Base-by-base conservation (phyloP, 2,888 invertebrate species). In the Lypha dubia region DNA sequence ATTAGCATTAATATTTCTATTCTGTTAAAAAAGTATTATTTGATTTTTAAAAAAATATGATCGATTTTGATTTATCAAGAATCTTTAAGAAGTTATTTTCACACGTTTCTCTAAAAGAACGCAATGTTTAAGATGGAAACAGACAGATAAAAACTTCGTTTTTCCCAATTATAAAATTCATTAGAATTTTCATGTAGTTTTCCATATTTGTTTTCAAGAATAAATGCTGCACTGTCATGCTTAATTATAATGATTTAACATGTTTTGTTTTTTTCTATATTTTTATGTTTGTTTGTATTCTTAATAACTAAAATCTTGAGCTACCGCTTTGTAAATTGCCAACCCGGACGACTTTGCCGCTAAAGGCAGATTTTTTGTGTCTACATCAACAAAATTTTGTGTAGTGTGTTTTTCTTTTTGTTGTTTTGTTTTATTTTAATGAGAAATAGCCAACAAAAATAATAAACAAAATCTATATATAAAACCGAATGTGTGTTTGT, bases 201-300 rank as follows among this genome's bases (percentile, higher is more conserved):
- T 46, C 11, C 32, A 74, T 65, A 32, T 62, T n/a, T 35, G 11
- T 22, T 24, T 22, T 7, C 22, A 53, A 17, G 38, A 38, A 46
- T 32, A n/a, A 46, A 67, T 53, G 22, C 41, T 76, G 83, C 83
- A 24, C 35, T 49, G 79, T 85, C 85, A 85, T 79, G 71, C 46
- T 68, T 79, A 85, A 85, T 83, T 83, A 83, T 76, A 56, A 68
- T 83, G 75, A 85, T 83, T 76, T 60, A 62, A 79, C 62, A 79
- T 76, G 83, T 83, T 74, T 28, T 68, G 5, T 9, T 53, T 35
- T 44, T 74, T n/a, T n/a, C n/a, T 11, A 17, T 17, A 9, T 51
- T 8, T 63, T n/a, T n/a, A n/a, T n/a, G n/a, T n/a, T n/a, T n/a
- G n/a, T n/a, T n/a, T n/a, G n/a, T 20, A n/a, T 63, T 65, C 32